Percentiles rank a stretch among this genome's conserved stretches.
Evolutionary conservation across 1,140 invertebrate genomes (phyloP).

Genomic region (Anastrepha obliqua): DNA sequence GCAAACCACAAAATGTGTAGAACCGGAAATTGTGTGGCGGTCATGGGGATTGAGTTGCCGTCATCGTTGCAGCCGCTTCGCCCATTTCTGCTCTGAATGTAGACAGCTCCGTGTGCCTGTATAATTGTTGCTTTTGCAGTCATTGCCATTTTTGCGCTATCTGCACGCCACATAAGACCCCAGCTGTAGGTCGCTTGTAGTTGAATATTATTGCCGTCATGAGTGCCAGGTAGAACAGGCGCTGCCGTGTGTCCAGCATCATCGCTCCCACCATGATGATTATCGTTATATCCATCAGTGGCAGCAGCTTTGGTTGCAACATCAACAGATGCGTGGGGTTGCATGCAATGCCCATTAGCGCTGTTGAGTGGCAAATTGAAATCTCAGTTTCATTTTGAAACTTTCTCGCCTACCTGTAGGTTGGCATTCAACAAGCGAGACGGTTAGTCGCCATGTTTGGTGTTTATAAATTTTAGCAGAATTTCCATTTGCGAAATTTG

Average conservation of each 20-base stretch:
- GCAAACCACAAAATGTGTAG: slow-evolving; percentile 31
- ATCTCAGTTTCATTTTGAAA: not conserved
- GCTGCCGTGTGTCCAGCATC: not conserved
- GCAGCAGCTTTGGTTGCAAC: not conserved
- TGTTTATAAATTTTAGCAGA: not conserved
- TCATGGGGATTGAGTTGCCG: not conserved
- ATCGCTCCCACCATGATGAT: not conserved
- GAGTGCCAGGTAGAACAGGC: not conserved
- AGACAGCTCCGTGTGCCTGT: not conserved
- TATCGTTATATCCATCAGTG: slow-evolving; percentile 3
- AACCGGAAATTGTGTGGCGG: slow-evolving; percentile 48
- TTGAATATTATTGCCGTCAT: not conserved
- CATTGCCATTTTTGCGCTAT: not conserved
- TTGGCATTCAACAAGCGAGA: not conserved
- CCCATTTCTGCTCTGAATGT: not conserved
- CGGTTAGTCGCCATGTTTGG: not conserved
- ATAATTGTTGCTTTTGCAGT: not conserved
- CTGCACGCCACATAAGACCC: not conserved
- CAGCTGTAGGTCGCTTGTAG: not conserved
- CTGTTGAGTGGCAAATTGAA: not conserved
- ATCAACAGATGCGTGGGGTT: not conserved
- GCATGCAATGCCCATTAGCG: not conserved
- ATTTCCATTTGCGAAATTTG: not conserved
- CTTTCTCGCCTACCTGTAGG: not conserved
- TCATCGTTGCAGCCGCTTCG: not conserved